Conservation (phyloP, 1,140 invertebrate species). For the Notospermus geniculatus region DNA sequence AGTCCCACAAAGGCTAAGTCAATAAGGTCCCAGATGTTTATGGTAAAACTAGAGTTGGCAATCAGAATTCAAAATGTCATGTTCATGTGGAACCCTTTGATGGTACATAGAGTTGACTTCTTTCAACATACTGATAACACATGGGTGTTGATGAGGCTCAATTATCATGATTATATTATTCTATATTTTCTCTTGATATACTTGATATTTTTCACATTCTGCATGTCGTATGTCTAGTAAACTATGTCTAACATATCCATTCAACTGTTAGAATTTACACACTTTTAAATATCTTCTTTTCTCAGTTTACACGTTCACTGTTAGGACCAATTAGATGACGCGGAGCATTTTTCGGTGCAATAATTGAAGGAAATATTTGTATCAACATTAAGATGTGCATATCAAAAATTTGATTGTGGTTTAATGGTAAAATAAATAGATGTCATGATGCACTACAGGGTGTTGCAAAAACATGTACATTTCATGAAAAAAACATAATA, state of each 20-base stretch:
- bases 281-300: too few species aligned
- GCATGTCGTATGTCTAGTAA: too few species aligned
- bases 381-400: background rate
- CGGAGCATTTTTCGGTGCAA: background rate
- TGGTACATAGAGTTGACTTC: too few species aligned
- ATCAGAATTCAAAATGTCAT: background rate
- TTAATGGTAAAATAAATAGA: background rate
- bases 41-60: background rate
- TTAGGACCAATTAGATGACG: background rate
- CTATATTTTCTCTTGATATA: too few species aligned
- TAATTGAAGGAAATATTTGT: background rate
- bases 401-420: background rate
- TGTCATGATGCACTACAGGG: background rate
- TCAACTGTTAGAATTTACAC: too few species aligned
- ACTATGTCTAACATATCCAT: too few species aligned
- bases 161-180: too few species aligned
- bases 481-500: background rate
- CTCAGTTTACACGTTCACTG: too few species aligned
- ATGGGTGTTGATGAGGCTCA: too few species aligned
- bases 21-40: background rate
- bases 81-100: background rate
- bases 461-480: background rate
- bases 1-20: background rate
- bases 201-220: too few species aligned
- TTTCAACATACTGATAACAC: too few species aligned